Base-by-base conservation (phyloP, 2,797 vertebrate genomes). In the Lagocephalus sceleratus region DNA sequence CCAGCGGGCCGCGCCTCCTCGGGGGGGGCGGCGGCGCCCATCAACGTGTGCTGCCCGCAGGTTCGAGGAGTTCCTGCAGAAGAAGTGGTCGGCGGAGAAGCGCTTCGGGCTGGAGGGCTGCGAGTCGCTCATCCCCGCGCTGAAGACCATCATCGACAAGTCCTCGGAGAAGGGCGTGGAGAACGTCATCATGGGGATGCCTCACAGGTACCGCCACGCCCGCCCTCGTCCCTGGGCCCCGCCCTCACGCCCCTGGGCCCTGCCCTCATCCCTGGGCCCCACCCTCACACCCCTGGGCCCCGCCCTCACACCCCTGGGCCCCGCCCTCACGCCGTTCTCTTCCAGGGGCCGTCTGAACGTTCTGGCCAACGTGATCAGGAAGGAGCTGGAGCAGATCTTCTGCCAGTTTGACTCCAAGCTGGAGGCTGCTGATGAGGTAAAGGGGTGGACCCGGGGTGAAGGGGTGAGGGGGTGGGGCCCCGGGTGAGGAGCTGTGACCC, bases 81-180 rank as follows among this genome's bases (percentile, higher is more conserved):
- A 94, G 71, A 98, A 98, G 65, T 98, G 95, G 95, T 98, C 96
- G 0, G 95, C 95, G 0, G 96, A 98, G 89, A 98, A 98, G 58
- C 94, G 96, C 2, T 98, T 98, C 1, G 96, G 96, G 12, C 88
- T 98, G 79, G 96, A 98, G 77, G 96, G 96, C 39, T 95, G 94
- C 0, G 95, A 98, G 76, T 93, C 94, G 12, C 87, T 98, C 60
- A 96, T 98, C 57, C 95, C 95, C 0, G 95, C 96, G 9, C 86
- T 98, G 49, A 98, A 98, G 69, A 95, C 96, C 57, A 95, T 97
- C 84, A 97, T 98, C 1, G 96, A 98, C 71, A 93, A 92, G 56
- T 98, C 95, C 0, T 96, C 94, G 11, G 91, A 92, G 81, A 94
- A 89, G 2, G 96, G 96, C 0, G 93, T 98, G 69, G 96, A 98